A percentile compares a stretch with the other conserved stretches of the same genome.
Evolutionary conservation across 2,797 vertebrate genomes (phyloP).

Genomic region (Anisognathus igniventris): DNA sequence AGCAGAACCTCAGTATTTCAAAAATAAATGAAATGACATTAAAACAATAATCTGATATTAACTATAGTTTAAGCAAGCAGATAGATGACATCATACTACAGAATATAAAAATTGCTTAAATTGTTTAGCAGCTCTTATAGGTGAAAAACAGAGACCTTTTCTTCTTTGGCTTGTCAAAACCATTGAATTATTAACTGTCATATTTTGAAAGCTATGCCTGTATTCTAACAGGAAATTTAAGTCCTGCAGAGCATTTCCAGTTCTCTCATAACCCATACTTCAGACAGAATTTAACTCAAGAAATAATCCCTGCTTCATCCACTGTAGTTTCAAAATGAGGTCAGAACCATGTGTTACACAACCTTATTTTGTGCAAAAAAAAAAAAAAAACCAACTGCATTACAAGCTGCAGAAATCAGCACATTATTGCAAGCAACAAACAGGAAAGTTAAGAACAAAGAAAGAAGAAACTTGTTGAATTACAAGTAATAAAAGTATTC

Average conservation of each 20-base stretch:
- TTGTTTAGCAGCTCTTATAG: neutral
- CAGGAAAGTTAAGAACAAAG: neutral
- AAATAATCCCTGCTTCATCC: conserved; percentile 3
- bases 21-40: neutral
- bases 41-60: neutral
- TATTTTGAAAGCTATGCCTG: neutral
- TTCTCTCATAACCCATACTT: neutral
- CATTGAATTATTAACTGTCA: neutral
- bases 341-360: neutral
- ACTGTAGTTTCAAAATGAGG: conserved; percentile 15
- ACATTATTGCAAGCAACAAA: neutral
- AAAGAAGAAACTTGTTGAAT: neutral
- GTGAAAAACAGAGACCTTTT: neutral
- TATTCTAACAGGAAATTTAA: neutral
- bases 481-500: neutral
- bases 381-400: neutral
- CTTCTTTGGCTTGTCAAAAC: neutral
- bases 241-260: neutral
- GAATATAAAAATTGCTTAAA: neutral
- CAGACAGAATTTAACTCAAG: neutral
- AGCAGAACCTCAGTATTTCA: neutral
- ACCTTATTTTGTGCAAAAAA: neutral
- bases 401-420: neutral
- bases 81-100: neutral
- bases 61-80: neutral